Evolutionary conservation across 2,888 invertebrate species (phyloP).

Genomic region (Cerceris rybyensis): DNA sequence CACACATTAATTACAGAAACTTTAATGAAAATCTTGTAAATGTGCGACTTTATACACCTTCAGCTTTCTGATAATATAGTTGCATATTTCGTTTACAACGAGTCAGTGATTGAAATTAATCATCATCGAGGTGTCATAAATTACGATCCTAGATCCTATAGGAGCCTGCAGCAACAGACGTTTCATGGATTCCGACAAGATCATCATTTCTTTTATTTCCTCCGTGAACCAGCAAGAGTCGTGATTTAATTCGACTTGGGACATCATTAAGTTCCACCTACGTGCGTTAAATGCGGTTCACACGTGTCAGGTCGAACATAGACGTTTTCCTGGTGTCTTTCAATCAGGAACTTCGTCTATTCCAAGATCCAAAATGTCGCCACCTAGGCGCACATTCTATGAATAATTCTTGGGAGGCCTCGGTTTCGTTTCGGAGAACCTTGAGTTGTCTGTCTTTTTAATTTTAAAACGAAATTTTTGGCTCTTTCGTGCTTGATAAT

Average conservation of each 20-base stretch:
- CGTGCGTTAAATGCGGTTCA: constrained; percentile 13
- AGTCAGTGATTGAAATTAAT: too few relatives aligned
- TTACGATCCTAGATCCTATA: not conserved
- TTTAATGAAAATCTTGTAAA: too few relatives aligned
- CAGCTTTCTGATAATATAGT: too few relatives aligned
- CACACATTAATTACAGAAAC: too few relatives aligned
- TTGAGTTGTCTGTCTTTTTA: constrained; percentile 9
- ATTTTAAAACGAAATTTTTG: constrained; percentile 12
- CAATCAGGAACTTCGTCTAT: constrained; percentile 14
- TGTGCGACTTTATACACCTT: too few relatives aligned
- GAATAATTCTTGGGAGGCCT: constrained; percentile 8
- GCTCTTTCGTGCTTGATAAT: not conserved
- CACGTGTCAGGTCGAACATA: constrained; percentile 19
- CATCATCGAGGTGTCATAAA: too few relatives aligned
- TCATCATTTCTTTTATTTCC: constrained; percentile 13
- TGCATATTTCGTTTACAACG: too few relatives aligned
- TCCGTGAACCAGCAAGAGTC: not conserved
- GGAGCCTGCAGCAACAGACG: not conserved
- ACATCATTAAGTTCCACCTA: constrained; percentile 18
- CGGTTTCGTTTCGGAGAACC: constrained; percentile 1
- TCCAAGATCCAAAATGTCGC: constrained; percentile 19
- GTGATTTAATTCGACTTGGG: not conserved
- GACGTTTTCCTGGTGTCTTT: constrained; percentile 1
- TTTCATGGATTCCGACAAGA: not conserved
- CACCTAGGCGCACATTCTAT: constrained; percentile 4